Conservation (phyloP, 2,113 vertebrate genomes). For the Xyrauchen texanus region DNA sequence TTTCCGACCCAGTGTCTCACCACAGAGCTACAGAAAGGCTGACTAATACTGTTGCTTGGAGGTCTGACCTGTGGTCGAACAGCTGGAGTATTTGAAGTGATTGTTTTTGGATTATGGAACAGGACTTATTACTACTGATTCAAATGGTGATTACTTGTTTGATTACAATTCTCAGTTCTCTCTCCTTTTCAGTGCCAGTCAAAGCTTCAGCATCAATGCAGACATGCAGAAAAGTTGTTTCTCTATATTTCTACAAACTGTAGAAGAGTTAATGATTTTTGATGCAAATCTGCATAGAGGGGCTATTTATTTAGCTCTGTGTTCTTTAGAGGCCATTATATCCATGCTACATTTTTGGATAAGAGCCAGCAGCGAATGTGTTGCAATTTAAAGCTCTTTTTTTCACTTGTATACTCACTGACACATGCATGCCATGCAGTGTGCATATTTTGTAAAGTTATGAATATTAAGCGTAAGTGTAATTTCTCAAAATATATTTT, state of each 20-base stretch:
- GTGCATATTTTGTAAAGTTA: too few relatives aligned
- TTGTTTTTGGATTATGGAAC: constrained; percentile 26
- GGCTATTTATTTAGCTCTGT: constrained; percentile 4
- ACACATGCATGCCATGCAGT: too few relatives aligned
- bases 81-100: constrained; percentile 15
- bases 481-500: too few relatives aligned
- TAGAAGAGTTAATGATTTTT: constrained; percentile 19
- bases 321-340: constrained; percentile 18
- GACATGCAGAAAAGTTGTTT: too few relatives aligned
- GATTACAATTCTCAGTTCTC: constrained; percentile 36
- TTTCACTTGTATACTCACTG: neutral
- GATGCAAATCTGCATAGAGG: constrained; percentile 5
- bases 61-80: constrained; percentile 27
- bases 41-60: constrained; percentile 24
- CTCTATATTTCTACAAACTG: constrained; percentile 17
- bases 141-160: constrained; percentile 34
- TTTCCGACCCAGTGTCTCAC: constrained; percentile 40
- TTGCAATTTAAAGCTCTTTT: neutral
- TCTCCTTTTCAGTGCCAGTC: constrained; percentile 1
- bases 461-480: too few relatives aligned
- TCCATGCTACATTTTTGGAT: constrained; percentile 11
- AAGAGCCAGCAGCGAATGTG: neutral
- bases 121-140: constrained; percentile 27
- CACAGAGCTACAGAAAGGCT: constrained; percentile 16
- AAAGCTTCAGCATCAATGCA: constrained; percentile 9